Evolutionary conservation across 2,888 invertebrate genomes (phyloP).

Genomic region (Tetragnatha montana): DNA sequence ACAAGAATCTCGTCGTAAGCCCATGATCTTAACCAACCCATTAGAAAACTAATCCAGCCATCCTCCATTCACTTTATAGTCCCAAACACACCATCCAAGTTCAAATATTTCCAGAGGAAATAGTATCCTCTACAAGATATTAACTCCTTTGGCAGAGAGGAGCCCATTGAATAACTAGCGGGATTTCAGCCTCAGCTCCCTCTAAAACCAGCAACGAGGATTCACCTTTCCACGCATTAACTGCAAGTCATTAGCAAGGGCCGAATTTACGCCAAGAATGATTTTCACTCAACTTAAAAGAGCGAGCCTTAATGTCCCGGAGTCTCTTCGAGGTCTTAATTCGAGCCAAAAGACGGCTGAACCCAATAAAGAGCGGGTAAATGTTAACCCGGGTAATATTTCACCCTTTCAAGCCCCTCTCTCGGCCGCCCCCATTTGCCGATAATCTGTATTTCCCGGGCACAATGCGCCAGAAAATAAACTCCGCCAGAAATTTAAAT

Average conservation of each 20-base stretch:
- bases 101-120: too few relatives aligned
- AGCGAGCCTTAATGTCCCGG: background rate
- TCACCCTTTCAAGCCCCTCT: slow-evolving; percentile 23
- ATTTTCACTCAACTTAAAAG: background rate
- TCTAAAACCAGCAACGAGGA: background rate
- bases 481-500: slow-evolving; percentile 60
- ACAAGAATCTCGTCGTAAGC: too few relatives aligned
- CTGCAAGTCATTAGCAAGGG: background rate
- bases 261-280: background rate
- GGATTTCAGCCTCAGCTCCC: too few relatives aligned
- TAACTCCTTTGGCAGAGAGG: too few relatives aligned
- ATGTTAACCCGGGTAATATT: slow-evolving; percentile 46
- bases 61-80: too few relatives aligned
- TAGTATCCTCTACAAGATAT: too few relatives aligned
- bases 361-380: slow-evolving; percentile 38
- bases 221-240: background rate
- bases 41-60: too few relatives aligned
- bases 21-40: too few relatives aligned
- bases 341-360: slow-evolving; percentile 1
- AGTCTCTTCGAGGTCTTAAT: background rate
- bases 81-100: too few relatives aligned
- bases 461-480: slow-evolving; percentile 33
- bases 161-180: too few relatives aligned
- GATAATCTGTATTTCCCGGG: slow-evolving; percentile 45
- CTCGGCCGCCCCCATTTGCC: slow-evolving; percentile 23